Base-by-base conservation (phyloP, 2,888 invertebrate genomes). In the Thyatira batis region DNA sequence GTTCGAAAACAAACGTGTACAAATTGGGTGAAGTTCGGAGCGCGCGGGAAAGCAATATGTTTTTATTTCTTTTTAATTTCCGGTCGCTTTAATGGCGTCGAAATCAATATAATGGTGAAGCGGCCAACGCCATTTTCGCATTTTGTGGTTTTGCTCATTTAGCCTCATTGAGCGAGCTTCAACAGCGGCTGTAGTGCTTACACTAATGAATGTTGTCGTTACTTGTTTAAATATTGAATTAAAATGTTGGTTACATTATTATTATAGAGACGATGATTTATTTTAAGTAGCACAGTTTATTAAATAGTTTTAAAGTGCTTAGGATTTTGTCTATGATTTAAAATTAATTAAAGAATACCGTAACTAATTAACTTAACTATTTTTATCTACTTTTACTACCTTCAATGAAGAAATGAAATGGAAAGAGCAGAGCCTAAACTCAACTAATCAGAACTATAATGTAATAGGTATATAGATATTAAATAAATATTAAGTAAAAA, bases 11-110 rank as follows among this genome's bases (percentile, higher is more conserved):
- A 75, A 87, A 86, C 84, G 83, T 78, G 83, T 84, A 89, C 89
- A 89, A 90, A 89, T 89, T 90, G 89, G 87, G 82, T 82, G 84
- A 89, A 89, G 85, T 89, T 83, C 76, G 85, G 84, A 80, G 82
- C 80, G 87, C 89, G 85, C 89, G 87, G 89, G 89, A 87, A 89
- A 85, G 89, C 89, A 88, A 89, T 89, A 89, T 89, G 85, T 89
- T 90, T 90, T 90, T 89, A 89, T 89, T 89, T 87, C 89, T 90
- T 89, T 90, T 90, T 89, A 90, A 89, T 90, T 90, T 89, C 90
- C 89, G 89, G 89, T 88, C 83, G 86, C 80, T 88, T 87, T 89
- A 89, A 90, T 90, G 89, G 89, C 89, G 89, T 87, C 87, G 89
- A 89, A 90, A 90, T 89, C 89, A 89, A 90, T 90, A 90, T 90